Base-by-base conservation (phyloP, 2,797 vertebrate species). In the Lutjanus campechanus region DNA sequence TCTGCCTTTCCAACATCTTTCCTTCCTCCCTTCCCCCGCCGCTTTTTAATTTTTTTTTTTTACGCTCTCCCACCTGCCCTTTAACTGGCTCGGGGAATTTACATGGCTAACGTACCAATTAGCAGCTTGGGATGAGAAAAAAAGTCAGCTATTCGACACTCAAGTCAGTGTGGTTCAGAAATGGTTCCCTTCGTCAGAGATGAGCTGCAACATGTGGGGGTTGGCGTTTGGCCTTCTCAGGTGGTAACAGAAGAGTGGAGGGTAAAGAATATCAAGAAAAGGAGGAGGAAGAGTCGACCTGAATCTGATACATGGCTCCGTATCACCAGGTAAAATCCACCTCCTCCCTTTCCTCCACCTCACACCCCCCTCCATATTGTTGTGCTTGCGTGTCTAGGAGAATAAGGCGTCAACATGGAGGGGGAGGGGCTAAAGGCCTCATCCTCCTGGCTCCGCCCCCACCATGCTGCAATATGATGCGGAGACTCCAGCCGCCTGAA, bases 401-500 rank as follows among this genome's bases (percentile, higher is more conserved):
- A 87, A 88, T 92, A 92, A 94, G 91, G 93, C 88, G 84, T 91
- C 86, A 90, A 90, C 86, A 86, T 88, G 86, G 87, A 92, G 81
- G 87, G 88, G 89, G 92, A 89, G 89, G 88, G 86, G 86, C 84
- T 86, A 86, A 87, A 88, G 82, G 88, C 79, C 81, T 86, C 68
- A 12, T 77, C 74, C 87, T 67, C 83, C 84, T 63, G 69, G 81
- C 90, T 88, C 88, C 86, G 43, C 88, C 93, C 92, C 93, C 87
- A 63, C 82, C 88, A 92, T 89, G 88, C 88, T 88, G 88, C 88
- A 86, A 84, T 75, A 75, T 81, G 81, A 90, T 83, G 91, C 90
- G 86, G 90, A 94, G 88, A 91, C 93, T 95, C 93, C 94, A 94
- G 92, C 93, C 89, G 88, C 93, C 87, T 86, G 78, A 87, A 93